Conservation (phyloP, 2,888 invertebrate genomes). For the Drosophila anceps region DNA sequence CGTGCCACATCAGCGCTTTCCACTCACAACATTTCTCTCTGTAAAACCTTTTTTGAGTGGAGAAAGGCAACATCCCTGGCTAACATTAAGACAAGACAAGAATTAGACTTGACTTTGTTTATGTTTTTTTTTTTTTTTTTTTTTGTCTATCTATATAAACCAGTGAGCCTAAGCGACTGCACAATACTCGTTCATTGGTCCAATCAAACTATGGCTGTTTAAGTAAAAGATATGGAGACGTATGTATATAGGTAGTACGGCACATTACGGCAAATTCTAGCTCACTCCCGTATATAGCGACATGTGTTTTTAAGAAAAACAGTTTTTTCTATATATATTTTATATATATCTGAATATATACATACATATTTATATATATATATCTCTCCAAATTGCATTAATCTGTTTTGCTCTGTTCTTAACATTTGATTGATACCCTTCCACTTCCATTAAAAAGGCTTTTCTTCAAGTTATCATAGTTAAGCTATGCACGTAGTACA, state of each 20-base stretch:
- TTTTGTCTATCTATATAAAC: not conserved
- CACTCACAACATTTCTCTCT: conserved; percentile 5
- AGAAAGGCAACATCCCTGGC: not conserved
- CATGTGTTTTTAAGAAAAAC: too few species aligned
- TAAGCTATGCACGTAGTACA: too few species aligned
- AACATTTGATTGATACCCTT: not conserved
- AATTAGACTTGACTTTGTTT: not conserved
- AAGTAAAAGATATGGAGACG: not conserved
- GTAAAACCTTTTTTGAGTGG: not conserved
- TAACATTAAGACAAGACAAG: not conserved
- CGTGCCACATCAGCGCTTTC: conserved; percentile 63
- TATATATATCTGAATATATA: too few species aligned
- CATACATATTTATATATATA: too few species aligned
- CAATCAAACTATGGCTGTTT: not conserved
- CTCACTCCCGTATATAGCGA: too few species aligned
- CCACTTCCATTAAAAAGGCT: too few species aligned
- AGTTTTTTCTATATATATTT: too few species aligned
- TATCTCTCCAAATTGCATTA: too few species aligned
- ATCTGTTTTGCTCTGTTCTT: not conserved
- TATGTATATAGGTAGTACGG: too few species aligned
- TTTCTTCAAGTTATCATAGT: not conserved
- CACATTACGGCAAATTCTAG: too few species aligned
- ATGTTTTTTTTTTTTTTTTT: too few species aligned
- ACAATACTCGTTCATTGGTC: not conserved
- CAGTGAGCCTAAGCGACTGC: not conserved